Evolutionary conservation across 2,888 invertebrate species (phyloP), one percentile per base, ranked within the genome.

Genomic region (Xestia xanthographa): DNA sequence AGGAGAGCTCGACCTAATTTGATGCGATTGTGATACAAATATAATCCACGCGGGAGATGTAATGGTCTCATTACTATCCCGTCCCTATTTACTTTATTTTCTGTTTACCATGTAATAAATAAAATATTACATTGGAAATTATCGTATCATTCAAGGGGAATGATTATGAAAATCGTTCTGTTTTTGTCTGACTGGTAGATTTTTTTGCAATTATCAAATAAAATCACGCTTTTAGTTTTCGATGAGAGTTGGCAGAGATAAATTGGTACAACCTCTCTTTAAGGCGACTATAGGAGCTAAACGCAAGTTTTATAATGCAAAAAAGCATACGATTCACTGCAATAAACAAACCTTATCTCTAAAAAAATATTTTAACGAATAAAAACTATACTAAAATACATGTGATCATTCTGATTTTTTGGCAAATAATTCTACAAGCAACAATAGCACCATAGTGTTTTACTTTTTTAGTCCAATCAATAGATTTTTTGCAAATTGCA

Each of bases 1-100:
- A 84, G 89, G 89, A 84, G 89, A 77, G 86, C 80, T 63, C 85
- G 86, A 80, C 87, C 89, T 84, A 90, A 90, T 88, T 91, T 84
- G 90, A 88, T 88, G 86, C 62, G 67, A 84, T 86, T 85, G 79
- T 80, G 69, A 82, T 80, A 76, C 80, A 89, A 88, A 87, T 85
- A 88, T 79, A 84, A 73, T 50, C 91, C 11, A 71, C 43, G 88
- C 86, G 90, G 91, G 91, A 81, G 90, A 85, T 68, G 66, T 77
- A 38, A 58, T 66, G 72, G 69, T 65, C 43, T 71, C 73, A 60
- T 74, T 62, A 53, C 58, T 66, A 3, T 34, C 34, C 34, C 34
- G 63, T 53, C 58, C 26, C 45, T 45, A 74, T 85, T 75, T 72
- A 73, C 41, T 41, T 38, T 1, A 43, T 26, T 41, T 26, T 72